Percentiles rank a stretch among this genome's conserved stretches.
phyloP scores from a whole-genome alignment of 2,113 vertebrate species.

The Pardalotus punctatus region DNA sequence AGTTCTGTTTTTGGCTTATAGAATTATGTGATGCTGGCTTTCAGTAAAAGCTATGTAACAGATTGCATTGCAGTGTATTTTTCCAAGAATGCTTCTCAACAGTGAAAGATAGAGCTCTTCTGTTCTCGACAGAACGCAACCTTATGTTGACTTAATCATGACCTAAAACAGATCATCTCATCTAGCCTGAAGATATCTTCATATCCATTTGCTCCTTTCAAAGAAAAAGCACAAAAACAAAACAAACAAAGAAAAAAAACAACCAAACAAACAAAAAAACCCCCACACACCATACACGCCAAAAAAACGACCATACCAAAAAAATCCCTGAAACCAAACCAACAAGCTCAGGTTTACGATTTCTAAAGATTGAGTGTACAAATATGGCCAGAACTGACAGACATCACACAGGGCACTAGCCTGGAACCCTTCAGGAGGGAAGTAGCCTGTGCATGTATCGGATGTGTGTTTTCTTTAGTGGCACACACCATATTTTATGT shows the following conservation, averaged over 20 bases:
- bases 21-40: not conserved
- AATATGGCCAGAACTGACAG: not conserved
- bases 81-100: not conserved
- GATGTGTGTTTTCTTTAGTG: not conserved
- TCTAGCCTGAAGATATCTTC: not conserved
- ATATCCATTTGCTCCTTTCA: not conserved
- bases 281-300: no score
- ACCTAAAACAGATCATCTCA: not conserved
- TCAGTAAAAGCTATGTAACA: not conserved
- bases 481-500: accelerated
- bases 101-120: not conserved
- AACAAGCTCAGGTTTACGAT: not conserved
- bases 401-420: not conserved
- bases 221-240: not conserved
- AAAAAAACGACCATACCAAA: no score
- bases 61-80: not conserved
- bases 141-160: not conserved
- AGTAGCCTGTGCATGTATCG: not conserved
- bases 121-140: not conserved
- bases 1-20: not conserved
- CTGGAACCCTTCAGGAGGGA: not conserved
- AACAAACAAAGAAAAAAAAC: not conserved
- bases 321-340: not conserved
- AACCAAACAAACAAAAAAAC: not conserved
- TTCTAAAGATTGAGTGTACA: not conserved